These are phyloP conservation scores for Pithys albifrons DNA, from an alignment of 2,113 vertebrate species.

Conservation along the genomic window DNA sequence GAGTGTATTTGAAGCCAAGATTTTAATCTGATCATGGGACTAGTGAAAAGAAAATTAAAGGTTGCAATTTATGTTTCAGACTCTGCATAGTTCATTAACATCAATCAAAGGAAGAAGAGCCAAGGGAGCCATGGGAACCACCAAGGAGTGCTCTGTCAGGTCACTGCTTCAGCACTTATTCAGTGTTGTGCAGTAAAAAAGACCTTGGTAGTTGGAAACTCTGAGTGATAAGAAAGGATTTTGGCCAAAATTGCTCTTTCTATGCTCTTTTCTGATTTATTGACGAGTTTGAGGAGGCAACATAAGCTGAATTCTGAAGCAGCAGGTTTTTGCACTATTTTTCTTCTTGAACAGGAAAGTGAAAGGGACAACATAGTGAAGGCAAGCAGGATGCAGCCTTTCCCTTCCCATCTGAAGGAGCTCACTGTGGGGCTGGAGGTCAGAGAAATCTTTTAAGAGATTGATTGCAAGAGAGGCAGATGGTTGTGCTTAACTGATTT, in stretches of 20 bases:
- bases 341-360: not conserved
- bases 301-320: not conserved
- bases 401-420: not conserved
- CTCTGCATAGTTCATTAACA: not conserved
- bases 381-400: not conserved
- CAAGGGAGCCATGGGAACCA: not conserved
- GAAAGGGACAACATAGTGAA: not conserved
- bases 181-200: not conserved
- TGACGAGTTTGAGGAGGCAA: not conserved
- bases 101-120: not conserved
- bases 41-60: not conserved
- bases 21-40: conserved; percentile 1
- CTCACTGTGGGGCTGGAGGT: not conserved
- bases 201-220: not conserved
- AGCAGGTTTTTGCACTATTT: not conserved
- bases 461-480: not conserved
- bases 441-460: not conserved
- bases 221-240: not conserved
- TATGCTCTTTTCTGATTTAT: not conserved
- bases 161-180: not conserved
- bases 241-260: not conserved
- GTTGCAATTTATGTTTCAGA: not conserved
- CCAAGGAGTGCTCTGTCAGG: not conserved
- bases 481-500: not conserved
- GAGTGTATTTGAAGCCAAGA: not conserved